Evolutionary conservation across 2,888 invertebrate genomes (phyloP), one percentile per base, ranked within the genome.

Genomic region (Pseudoips prasinana): DNA sequence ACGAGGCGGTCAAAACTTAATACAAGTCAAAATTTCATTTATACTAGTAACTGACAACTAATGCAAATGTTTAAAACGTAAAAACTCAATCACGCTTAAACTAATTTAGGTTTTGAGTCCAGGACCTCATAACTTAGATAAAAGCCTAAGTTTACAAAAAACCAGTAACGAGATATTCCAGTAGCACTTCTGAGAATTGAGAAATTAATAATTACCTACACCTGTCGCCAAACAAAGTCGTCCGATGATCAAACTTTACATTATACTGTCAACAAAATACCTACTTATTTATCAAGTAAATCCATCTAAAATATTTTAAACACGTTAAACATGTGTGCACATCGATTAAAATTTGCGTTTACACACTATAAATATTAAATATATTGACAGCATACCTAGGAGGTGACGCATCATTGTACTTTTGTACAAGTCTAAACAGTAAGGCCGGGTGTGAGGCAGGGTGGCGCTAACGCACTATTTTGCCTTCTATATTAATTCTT

Each of bases 391-490:
- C 48, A 60, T 60, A 37, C 54, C 58, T 39, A 23, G 33, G 27
- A 1, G 9, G 22, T 60, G 60, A 60, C 60, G 58, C 49, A 51
- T 50, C 24, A 35, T 7, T 30, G 22, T 24, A 23, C 20, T 35
- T 7, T 9, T 18, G 29, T 8, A 33, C 25, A 27, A 33, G 8
- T 2, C 14, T 27, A 19, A 26, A 24, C 20, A 7, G n/a, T 7
- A 20, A 20, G 29, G 29, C 34, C 24, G 43, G 51, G 51, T 46
- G 44, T 51, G 42, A 43, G 43, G 57, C 58, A 52, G 59, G 61
- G 68, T 70, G 78, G 74, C 78, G 74, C 73, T 81, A 68, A 68
- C 59, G 60, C 53, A 54, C 58, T 67, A 66, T 71, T 72, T 46
- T 34, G 44, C 32, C 30, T 46, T 28, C 33, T 39, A 44, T 35